Base-by-base conservation (phyloP, 92 coral and sea anemone genomes). In the Meandrina meandrites region DNA sequence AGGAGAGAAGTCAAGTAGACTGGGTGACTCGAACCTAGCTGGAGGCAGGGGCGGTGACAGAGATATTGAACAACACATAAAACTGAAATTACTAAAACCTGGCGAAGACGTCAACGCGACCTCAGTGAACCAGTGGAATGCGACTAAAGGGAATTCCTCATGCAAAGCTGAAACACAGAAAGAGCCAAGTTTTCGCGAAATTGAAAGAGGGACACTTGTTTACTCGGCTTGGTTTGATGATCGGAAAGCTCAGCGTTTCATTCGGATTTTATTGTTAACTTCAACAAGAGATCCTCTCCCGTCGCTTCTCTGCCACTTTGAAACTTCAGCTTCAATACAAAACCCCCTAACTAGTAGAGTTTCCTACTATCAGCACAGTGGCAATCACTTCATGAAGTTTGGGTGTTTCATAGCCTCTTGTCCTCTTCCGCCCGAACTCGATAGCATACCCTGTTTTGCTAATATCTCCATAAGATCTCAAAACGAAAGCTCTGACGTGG, bases 381-480 rank as follows among this genome's bases (percentile, higher is more conserved):
- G 78, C 50, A 85, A 85, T 68, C 82, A 85, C 76, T 42, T 42
- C 4, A n/a, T 50, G 72, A 50, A 15, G 16, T 84, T 82, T 83
- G 94, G 94, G 8, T 86, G 91, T 24, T 90, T 77, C 37, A 90
- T 90, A 35, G 94, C 83, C 32, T 84, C 92, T 12, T 92, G 94
- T 53, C 34, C 9, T 12, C 60, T 92, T 36, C 92, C 94, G 19
- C 42, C 60, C 30, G 86, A 81, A 37, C 73, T 92, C 19, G 79
- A 86, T 42, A 31, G 62, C 48, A 82, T 40, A 16, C 92, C 94
- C 8, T 80, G 82, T 35, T 86, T 45, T 67, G 72, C 87, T n/a
- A 66, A 83, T 34, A 45, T 92, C 45, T 76, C 88, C 47, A 70
- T 87, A 24, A 81, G 78, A 14, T 74, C 88, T 45, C 83, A 24